These are phyloP conservation scores for Meriones psammophilus DNA, from an alignment of 2,797 vertebrate species.

Conservation along the genomic window DNA sequence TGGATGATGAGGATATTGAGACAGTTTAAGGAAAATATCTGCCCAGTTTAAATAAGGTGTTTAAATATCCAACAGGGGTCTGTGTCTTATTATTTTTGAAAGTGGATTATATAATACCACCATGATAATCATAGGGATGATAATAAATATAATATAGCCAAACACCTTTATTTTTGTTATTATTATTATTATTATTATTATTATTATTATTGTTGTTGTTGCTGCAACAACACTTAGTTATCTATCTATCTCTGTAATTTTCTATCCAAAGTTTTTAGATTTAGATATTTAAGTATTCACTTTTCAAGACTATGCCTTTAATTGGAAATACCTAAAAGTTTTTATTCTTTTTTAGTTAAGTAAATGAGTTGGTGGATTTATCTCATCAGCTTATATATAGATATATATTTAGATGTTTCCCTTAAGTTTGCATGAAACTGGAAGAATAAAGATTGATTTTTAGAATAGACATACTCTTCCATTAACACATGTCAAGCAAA, in stretches of 20 bases:
- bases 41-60: no score
- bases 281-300: not conserved
- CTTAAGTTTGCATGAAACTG: not conserved
- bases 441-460: not conserved
- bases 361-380: not conserved
- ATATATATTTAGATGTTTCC: not conserved
- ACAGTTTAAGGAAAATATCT: no score
- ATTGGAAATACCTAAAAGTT: not conserved
- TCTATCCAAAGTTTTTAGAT: not conserved
- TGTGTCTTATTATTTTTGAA: no score
- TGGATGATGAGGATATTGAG: no score
- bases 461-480: not conserved
- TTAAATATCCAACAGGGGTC: no score
- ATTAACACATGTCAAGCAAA: not conserved
- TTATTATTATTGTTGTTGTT: no score
- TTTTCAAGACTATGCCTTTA: not conserved
- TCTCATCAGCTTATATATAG: not conserved
- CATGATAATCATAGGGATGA: no score
- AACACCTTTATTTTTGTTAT: no score
- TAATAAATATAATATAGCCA: no score
- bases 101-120: no score
- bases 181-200: no score
- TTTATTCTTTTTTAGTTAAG: not conserved
- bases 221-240: not conserved
- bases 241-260: not conserved